These are phyloP conservation scores for Minunthozetes semirufus DNA, from an alignment of 2,888 invertebrate species.

Conservation along the genomic window DNA sequence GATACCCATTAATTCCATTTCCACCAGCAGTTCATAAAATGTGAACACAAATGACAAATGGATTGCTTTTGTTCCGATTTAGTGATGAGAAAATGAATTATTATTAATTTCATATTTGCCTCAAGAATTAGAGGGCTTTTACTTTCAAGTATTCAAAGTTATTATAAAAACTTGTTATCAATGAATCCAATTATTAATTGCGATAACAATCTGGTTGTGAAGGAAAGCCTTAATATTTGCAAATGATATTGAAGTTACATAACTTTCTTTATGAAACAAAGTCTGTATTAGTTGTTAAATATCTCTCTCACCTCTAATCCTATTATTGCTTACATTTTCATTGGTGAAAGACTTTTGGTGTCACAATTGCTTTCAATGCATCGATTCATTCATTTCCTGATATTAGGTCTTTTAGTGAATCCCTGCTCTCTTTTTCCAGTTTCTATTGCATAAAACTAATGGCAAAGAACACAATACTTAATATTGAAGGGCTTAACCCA, in stretches of 20 bases:
- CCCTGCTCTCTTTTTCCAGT: not conserved
- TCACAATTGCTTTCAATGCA: conserved; percentile 16
- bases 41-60: conserved; percentile 17
- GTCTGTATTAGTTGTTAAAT: not conserved
- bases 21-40: not conserved
- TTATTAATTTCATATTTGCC: not conserved
- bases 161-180: not conserved
- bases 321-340: not conserved
- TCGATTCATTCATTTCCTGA: conserved; percentile 27
- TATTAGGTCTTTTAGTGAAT: not conserved
- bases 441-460: not conserved
- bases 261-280: not conserved
- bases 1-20: conserved; percentile 3
- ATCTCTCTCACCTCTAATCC: conserved; percentile 1
- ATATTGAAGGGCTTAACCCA: conserved; percentile 22
- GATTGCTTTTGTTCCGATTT: conserved; percentile 13
- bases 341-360: not conserved
- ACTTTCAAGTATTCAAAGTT: not conserved
- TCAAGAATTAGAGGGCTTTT: not conserved
- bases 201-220: not conserved
- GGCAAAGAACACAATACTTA: conserved; percentile 6
- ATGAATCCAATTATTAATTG: not conserved
- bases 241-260: not conserved
- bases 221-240: not conserved
- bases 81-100: conserved; percentile 25